A percentile compares a stretch with the other conserved stretches of the same genome.
Evolutionary conservation across 2,797 vertebrate genomes (phyloP).

Genomic region (Aulostomus chinensis): DNA sequence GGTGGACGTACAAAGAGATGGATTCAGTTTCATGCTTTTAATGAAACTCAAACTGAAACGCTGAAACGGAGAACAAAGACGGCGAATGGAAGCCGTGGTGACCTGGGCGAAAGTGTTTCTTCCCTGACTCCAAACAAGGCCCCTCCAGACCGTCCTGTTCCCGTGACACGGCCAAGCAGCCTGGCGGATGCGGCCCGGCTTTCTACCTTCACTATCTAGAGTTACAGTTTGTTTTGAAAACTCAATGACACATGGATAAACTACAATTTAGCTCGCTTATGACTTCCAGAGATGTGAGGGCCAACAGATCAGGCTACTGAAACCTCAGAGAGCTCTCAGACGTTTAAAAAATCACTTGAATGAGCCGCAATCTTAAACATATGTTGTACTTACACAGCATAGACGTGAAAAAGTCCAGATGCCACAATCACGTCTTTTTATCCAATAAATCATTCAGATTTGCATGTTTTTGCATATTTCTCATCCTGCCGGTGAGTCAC

Average conservation of each 20-base stretch:
- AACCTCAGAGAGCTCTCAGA: slow-evolving; percentile 58
- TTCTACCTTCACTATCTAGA: slow-evolving; percentile 49
- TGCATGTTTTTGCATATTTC: too few relatives aligned
- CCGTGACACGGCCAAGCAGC: slow-evolving; percentile 44
- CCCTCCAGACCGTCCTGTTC: slow-evolving; percentile 56
- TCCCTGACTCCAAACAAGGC: slow-evolving; percentile 67
- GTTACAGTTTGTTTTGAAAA: slow-evolving; percentile 79
- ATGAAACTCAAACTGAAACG: slow-evolving; percentile 81
- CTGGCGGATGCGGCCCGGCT: slow-evolving; percentile 40
- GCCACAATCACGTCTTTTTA: too few relatives aligned
- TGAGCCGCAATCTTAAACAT: too few relatives aligned
- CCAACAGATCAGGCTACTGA: slow-evolving; percentile 56
- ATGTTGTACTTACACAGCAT: too few relatives aligned
- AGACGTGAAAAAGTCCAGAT: too few relatives aligned
- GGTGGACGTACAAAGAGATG: slow-evolving; percentile 59
- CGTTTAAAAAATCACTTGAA: too few relatives aligned
- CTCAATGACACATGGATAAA: slow-evolving; percentile 64
- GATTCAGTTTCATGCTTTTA: slow-evolving; percentile 80
- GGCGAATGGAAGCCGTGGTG: slow-evolving; percentile 61
- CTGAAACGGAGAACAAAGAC: slow-evolving; percentile 77
- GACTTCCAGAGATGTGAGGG: slow-evolving; percentile 57
- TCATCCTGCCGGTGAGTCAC: too few relatives aligned
- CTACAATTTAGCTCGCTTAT: slow-evolving; percentile 58
- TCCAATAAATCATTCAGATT: too few relatives aligned
- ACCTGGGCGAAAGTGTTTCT: slow-evolving; percentile 46